Evolutionary conservation across 2,113 vertebrate species (phyloP).

Genomic region (Podarcis raffonei): DNA sequence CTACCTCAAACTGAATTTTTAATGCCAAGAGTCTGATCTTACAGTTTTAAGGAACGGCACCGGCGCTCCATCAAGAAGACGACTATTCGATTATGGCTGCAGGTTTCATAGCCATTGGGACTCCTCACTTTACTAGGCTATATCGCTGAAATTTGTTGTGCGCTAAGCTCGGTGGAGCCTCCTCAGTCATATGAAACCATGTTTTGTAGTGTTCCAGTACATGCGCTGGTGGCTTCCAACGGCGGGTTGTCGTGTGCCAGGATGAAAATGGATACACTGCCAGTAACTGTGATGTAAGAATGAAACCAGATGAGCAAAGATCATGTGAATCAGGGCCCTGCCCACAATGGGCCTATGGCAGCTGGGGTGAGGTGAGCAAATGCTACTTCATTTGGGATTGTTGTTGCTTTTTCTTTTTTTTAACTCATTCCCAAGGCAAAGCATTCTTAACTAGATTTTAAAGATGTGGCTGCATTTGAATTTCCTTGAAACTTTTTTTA

Average conservation of each 20-base stretch:
- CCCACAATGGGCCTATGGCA: constrained; percentile 94
- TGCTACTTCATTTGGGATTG: neutral
- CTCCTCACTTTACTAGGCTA: neutral
- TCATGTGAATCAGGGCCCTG: constrained; percentile 95
- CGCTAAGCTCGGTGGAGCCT: neutral
- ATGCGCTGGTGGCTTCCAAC: constrained; percentile 94
- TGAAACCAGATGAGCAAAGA: constrained; percentile 88
- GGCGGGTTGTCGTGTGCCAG: constrained; percentile 97
- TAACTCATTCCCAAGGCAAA: neutral
- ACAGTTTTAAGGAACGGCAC: no score
- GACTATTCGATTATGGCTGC: neutral
- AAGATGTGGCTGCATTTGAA: neutral
- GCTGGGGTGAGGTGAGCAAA: constrained; percentile 85
- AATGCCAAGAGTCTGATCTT: no score
- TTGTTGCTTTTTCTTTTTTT: neutral
- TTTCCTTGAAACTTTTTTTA: neutral
- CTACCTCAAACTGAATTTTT: neutral
- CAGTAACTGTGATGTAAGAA: constrained; percentile 87
- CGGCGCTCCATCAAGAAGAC: neutral
- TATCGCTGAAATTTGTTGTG: neutral
- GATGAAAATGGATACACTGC: constrained; percentile 93
- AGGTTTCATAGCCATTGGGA: neutral
- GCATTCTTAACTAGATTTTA: neutral
- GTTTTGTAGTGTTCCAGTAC: constrained; percentile 94
- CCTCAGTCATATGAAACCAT: neutral